Evolutionary conservation across 2,113 vertebrate species (phyloP).

Genomic region (Callionymus lyra): DNA sequence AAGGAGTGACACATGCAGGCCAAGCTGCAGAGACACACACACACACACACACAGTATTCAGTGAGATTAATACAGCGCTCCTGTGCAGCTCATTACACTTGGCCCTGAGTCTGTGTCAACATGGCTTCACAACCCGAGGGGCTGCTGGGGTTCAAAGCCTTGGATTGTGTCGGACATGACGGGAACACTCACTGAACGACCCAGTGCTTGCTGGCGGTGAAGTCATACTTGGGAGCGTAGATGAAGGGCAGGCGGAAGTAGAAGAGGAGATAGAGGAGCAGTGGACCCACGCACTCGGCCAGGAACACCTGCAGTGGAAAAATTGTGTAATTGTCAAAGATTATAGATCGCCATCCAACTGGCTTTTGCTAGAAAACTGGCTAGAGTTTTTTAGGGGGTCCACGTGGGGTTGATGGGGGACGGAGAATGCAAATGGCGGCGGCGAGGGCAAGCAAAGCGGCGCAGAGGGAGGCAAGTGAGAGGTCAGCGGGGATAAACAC

Average conservation of each 20-base stretch:
- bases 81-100: slow-evolving; percentile 10
- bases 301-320: slow-evolving; percentile 85
- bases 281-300: slow-evolving; percentile 77
- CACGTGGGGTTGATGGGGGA: slow-evolving; percentile 11
- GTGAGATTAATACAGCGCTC: slow-evolving; percentile 9
- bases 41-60: slow-evolving; percentile 6
- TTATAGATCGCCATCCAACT: too few species aligned
- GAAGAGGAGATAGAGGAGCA: slow-evolving; percentile 85
- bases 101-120: slow-evolving; percentile 24
- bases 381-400: neutral
- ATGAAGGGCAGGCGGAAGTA: slow-evolving; percentile 87
- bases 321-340: too few species aligned
- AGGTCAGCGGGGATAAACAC: slow-evolving; percentile 62
- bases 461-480: slow-evolving; percentile 35
- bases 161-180: slow-evolving; percentile 8
- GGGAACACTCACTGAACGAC: slow-evolving; percentile 82
- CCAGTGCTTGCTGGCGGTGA: slow-evolving; percentile 79
- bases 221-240: slow-evolving; percentile 80
- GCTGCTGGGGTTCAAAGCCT: slow-evolving; percentile 13
- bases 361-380: too few species aligned
- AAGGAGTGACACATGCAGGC: slow-evolving; percentile 85
- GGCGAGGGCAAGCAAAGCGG: slow-evolving; percentile 25
- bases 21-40: slow-evolving; percentile 59
- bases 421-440: slow-evolving; percentile 5
- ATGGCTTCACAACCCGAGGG: slow-evolving; percentile 3